A percentile compares a stretch with the other conserved stretches of the same genome.
Evolutionary conservation across 2,888 invertebrate genomes (phyloP).

Genomic region (Shargacucullia verbasci): DNA sequence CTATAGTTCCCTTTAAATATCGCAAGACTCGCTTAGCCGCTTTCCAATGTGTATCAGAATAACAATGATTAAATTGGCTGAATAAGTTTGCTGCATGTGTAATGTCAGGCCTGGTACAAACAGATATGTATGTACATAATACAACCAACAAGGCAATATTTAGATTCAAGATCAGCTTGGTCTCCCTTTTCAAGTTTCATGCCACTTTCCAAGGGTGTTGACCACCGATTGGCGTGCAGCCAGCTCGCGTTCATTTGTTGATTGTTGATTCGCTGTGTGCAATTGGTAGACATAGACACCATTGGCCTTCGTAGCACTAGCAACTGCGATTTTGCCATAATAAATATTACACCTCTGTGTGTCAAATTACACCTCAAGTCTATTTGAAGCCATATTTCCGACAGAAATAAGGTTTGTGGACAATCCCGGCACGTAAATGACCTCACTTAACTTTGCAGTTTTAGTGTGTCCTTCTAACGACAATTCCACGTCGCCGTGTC

Average conservation of each 20-base stretch:
- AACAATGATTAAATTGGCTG: too few relatives aligned
- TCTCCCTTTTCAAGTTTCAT: not conserved
- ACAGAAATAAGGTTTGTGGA: not conserved
- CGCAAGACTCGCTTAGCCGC: too few relatives aligned
- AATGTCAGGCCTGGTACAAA: too few relatives aligned
- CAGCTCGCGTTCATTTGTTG: not conserved
- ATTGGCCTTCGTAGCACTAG: not conserved
- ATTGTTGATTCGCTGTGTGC: not conserved
- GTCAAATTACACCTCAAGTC: not conserved
- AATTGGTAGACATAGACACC: not conserved
- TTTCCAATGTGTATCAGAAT: too few relatives aligned
- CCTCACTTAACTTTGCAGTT: not conserved
- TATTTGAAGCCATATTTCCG: not conserved
- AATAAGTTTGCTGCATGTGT: too few relatives aligned
- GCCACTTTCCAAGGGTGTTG: not conserved
- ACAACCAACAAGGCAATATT: slow-evolving; percentile 9
- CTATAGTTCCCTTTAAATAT: too few relatives aligned
- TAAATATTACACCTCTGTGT: not conserved
- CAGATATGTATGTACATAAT: slow-evolving; percentile 22
- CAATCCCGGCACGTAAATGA: not conserved
- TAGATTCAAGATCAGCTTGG: slow-evolving; percentile 2
- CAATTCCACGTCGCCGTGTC: not conserved
- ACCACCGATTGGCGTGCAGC: not conserved
- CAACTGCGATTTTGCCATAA: not conserved
- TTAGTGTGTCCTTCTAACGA: not conserved